These are phyloP conservation scores for Zhuqinia jingwanae DNA, from an alignment of 2,888 invertebrate species.

Conservation along the genomic window DNA sequence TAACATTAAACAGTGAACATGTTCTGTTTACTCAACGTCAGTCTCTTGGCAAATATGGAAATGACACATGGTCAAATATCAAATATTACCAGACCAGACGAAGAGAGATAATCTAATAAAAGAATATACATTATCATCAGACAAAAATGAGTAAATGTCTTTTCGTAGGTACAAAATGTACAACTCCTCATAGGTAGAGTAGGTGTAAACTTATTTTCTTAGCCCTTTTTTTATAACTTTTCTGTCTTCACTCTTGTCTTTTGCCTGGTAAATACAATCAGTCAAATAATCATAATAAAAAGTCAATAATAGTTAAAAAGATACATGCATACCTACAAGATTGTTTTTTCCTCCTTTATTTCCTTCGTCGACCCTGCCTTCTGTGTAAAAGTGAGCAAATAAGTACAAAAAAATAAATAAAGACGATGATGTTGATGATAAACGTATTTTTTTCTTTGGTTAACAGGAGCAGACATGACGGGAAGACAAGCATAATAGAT, in stretches of 20 bases:
- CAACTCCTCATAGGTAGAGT: slow-evolving; percentile 27
- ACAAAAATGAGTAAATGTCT: slow-evolving; percentile 35
- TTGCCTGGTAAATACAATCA: slow-evolving; percentile 42
- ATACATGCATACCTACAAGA: slow-evolving; percentile 27
- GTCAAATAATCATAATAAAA: slow-evolving; percentile 38
- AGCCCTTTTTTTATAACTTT: slow-evolving; percentile 50
- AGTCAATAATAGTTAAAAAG: too few species aligned
- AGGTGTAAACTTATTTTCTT: slow-evolving; percentile 58
- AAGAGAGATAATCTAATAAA: slow-evolving; percentile 58
- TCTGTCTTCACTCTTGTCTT: slow-evolving; percentile 58
- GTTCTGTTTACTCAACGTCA: slow-evolving; percentile 47
- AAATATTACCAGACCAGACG: slow-evolving; percentile 46
- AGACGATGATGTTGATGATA: background rate
- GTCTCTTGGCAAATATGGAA: slow-evolving; percentile 63
- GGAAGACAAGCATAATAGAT: slow-evolving; percentile 49
- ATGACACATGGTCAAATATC: slow-evolving; percentile 62
- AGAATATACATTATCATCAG: slow-evolving; percentile 22
- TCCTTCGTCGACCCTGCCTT: background rate
- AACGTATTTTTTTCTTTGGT: slow-evolving; percentile 43
- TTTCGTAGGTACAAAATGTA: background rate
- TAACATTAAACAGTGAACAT: slow-evolving; percentile 22
- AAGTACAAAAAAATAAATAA: background rate
- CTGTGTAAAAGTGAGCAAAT: background rate
- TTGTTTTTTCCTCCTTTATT: slow-evolving; percentile 23
- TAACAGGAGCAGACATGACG: slow-evolving; percentile 56